phyloP scores from a whole-genome alignment of 2,797 vertebrate species.

The Peromyscus aztecus region DNA sequence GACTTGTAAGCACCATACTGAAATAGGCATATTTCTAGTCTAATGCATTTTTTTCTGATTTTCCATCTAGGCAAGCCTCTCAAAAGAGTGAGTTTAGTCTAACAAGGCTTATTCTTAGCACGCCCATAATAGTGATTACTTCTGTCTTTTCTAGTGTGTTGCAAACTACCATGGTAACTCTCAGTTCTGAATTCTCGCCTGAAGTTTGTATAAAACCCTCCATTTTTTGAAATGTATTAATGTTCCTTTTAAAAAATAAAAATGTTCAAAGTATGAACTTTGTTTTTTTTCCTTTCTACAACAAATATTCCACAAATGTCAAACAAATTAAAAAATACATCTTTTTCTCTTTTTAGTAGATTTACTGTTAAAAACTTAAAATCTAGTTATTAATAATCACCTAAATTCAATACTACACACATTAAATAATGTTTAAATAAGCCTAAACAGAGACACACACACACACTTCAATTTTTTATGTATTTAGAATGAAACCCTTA shows the following conservation, averaged over 20 bases:
- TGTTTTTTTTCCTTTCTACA: background rate
- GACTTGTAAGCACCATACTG: background rate
- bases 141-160: slow-evolving; percentile 32
- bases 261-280: background rate
- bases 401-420: background rate
- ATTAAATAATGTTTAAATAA: background rate
- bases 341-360: background rate
- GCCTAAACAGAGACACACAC: background rate
- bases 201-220: background rate
- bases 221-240: slow-evolving; percentile 38
- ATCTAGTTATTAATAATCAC: background rate
- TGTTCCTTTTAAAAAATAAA: background rate
- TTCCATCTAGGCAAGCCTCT: slow-evolving; percentile 42
- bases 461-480: background rate
- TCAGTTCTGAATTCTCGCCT: background rate
- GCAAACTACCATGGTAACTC: background rate
- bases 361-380: background rate
- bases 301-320: background rate
- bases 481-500: background rate
- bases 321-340: background rate
- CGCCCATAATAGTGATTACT: background rate
- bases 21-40: slow-evolving; percentile 64
- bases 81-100: slow-evolving; percentile 43
- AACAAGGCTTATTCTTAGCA: slow-evolving; percentile 26
- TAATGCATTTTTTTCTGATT: slow-evolving; percentile 62